Evolutionary conservation across 2,888 invertebrate species (phyloP), one percentile per base, ranked within the genome.

Genomic region (Caenorhabditis sp.): DNA sequence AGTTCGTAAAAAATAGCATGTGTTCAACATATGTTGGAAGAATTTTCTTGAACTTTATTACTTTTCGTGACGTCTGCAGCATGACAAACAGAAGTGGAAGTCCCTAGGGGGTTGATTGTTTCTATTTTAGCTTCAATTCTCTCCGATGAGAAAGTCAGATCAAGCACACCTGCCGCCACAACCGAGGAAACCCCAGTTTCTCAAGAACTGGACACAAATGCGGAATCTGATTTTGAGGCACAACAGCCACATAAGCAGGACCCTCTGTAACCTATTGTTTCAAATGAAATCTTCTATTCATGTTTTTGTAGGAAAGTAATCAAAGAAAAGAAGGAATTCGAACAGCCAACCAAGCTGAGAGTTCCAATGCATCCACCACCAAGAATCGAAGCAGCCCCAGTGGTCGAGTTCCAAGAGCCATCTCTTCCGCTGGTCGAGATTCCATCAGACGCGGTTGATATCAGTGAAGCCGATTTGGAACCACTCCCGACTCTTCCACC

Each of bases 301-400:
- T 54, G 47, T 49, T 58, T 26, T 83, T 82, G 0, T 70, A 83
- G 83, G 63, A 83, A 83, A 51, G 58, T 74, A n/a, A 26, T 74
- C 19, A 82, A 82, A 49, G 64, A 69, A 5, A 73, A 82, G 38
- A 82, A 82, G 51, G 64, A 58, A 12, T 31, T 49, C 7, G 77
- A 19, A 19, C 19, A 82, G 12, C 54, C 64, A 16, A 31, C 75
- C n/a, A 81, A 81, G 19, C 24, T 82, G 49, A 64, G 76, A 68
- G 69, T 77, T 24, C 82, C 82, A 56, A 77, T 73, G 81, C 81
- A 81, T 44, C 81, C 81, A 72, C 81, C 81, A 81, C 56, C 59
- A 69, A 73, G 56, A 41, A 41, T 80, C 12, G 75, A 83, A 51
- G 66, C 75, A 35, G 79, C 76, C 14, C 69, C 72, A 41, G 64